These are phyloP conservation scores for Chroicocephalus ridibundus DNA, from an alignment of 2,113 vertebrate genomes.

Conservation along the genomic window DNA sequence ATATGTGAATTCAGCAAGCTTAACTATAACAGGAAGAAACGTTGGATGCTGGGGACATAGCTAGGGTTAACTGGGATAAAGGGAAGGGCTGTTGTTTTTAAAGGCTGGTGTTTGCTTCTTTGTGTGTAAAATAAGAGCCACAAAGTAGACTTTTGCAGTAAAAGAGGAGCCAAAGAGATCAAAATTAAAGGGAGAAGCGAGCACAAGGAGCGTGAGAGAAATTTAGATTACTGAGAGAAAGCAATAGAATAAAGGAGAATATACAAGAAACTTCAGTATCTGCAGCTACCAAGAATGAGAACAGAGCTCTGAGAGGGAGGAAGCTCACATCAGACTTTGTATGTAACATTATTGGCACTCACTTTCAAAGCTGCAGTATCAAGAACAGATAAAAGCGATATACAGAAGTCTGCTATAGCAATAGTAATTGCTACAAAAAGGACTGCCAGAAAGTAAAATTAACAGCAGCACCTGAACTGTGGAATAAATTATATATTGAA, in stretches of 20 bases:
- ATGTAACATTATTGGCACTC: not conserved
- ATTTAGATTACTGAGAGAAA: not conserved
- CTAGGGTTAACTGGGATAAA: not conserved
- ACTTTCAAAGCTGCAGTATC: not conserved
- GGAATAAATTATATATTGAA: slow-evolving; percentile 25
- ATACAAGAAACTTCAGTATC: not conserved
- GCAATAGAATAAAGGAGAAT: not conserved
- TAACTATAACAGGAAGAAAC: not conserved
- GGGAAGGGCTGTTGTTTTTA: not conserved
- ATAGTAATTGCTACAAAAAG: slow-evolving; percentile 25
- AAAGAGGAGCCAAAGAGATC: not conserved
- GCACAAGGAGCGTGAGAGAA: not conserved
- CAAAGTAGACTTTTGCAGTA: not conserved
- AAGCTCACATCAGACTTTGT: not conserved
- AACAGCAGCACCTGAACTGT: slow-evolving; percentile 20
- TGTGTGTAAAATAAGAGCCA: not conserved
- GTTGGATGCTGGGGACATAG: not conserved
- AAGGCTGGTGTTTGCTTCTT: not conserved
- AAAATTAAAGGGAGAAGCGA: not conserved
- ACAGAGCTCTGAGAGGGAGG: not conserved
- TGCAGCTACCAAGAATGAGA: not conserved
- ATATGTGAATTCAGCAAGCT: not conserved
- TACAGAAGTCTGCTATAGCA: not conserved
- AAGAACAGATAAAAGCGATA: not conserved
- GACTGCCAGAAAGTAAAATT: slow-evolving; percentile 25